Evolutionary conservation across 2,888 invertebrate genomes (phyloP), one percentile per base, ranked within the genome.

Genomic region (Rhodophaea formosa): DNA sequence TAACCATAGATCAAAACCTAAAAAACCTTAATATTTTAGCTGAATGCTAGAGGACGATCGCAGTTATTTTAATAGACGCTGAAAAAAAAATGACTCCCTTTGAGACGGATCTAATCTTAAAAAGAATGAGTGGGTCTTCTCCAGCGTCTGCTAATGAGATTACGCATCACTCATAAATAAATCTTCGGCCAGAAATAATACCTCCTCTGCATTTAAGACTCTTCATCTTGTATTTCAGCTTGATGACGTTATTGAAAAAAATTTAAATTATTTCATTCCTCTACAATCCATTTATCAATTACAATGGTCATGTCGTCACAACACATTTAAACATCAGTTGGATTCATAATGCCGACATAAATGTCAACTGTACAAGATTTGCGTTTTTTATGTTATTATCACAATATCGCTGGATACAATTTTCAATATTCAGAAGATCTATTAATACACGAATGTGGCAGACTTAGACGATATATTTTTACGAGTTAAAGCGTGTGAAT

Each of bases 401-500:
- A n/a, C n/a, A n/a, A n/a, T n/a, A n/a, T n/a, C n/a, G n/a, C n/a
- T n/a, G n/a, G n/a, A n/a, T n/a, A n/a, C n/a, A n/a, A n/a, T 17
- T 55, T 43, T 53, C 51, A 5, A 51, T 42, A 56, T 56, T 59
- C 56, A 35, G 42, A 56, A 56, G 42, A 47, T 30, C 10, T 5
- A 3, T 23, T 23, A 23, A 23, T 23, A 23, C 23, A 2, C 2
- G 23, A 23, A 23, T 23, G 23, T 23, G n/a, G n/a, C 23, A 3
- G 23, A 3, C 30, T 46, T 30, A 32, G 29, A 23, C 8, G 23
- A 30, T 44, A n/a, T 46, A 54, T 30, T 32, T 47, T 35, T 42
- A 49, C 17, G 39, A 29, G 49, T 58, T 69, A 69, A 62, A 63
- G 67, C 59, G 63, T 62, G 62, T 65, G 62, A 69, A 70, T 70